phyloP scores from a whole-genome alignment of 2,113 vertebrate species.

The Heterocephalus glaber region DNA sequence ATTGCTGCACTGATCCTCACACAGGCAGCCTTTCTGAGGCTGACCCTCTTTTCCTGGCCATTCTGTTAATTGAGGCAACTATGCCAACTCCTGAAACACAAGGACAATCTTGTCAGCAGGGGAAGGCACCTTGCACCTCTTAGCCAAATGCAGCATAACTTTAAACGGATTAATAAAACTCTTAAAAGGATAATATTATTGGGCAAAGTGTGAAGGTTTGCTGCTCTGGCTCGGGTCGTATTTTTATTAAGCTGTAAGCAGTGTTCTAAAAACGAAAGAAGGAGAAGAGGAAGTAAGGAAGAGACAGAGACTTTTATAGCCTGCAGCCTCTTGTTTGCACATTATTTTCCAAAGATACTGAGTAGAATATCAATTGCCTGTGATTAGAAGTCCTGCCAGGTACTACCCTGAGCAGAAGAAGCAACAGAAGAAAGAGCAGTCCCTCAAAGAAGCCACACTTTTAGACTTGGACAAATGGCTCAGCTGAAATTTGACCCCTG shows the following conservation, averaged over 20 bases:
- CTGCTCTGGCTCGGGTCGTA: slow-evolving; percentile 64
- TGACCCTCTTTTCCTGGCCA: slow-evolving; percentile 45
- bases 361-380: slow-evolving; percentile 86
- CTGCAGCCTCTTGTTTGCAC: slow-evolving; percentile 88
- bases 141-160: slow-evolving; percentile 76
- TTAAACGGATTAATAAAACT: slow-evolving; percentile 84
- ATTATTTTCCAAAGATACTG: slow-evolving; percentile 85
- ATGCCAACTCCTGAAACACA: slow-evolving; percentile 61
- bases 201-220: slow-evolving; percentile 77
- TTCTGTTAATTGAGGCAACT: slow-evolving; percentile 76
- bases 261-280: slow-evolving; percentile 61
- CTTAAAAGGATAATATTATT: slow-evolving; percentile 82
- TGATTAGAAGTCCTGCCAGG: slow-evolving; percentile 83
- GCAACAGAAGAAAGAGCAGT: slow-evolving; percentile 9
- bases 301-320: slow-evolving; percentile 83
- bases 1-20: background rate
- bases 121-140: slow-evolving; percentile 75
- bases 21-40: background rate
- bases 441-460: slow-evolving; percentile 36
- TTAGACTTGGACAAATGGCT: slow-evolving; percentile 17
- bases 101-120: slow-evolving; percentile 68
- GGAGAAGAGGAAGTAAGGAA: slow-evolving; percentile 65
- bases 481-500: background rate
- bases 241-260: slow-evolving; percentile 87
- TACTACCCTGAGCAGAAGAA: slow-evolving; percentile 72